Percentiles rank a stretch among this genome's conserved stretches.
Conservation (phyloP, 2,888 invertebrate species). For the Zaprionus lineosus region DNA sequence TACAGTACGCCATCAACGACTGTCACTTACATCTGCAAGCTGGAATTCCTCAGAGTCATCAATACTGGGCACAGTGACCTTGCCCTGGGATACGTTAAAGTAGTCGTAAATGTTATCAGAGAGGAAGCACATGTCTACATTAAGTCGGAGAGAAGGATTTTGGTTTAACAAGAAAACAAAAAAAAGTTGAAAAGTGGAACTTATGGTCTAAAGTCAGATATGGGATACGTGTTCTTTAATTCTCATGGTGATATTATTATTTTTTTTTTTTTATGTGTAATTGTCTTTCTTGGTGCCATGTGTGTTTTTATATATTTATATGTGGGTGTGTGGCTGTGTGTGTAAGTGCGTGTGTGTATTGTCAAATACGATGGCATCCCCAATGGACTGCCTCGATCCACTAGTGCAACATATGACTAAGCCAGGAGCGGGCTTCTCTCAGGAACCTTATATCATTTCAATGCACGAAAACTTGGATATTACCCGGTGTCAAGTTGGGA, state of each 20-base stretch:
- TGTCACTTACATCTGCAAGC: conserved; percentile 93
- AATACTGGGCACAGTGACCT: conserved; percentile 95
- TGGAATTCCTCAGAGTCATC: conserved; percentile 97
- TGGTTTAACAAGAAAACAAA: conserved; percentile 57
- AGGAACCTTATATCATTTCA: conserved; percentile 50
- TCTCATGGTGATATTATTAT: conserved; percentile 3
- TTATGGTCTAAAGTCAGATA: conserved; percentile 38
- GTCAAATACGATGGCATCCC: too few relatives aligned
- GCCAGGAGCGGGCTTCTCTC: conserved; percentile 81
- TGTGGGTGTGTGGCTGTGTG: conserved; percentile 15
- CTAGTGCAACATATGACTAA: conserved; percentile 46
- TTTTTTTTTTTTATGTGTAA: conserved; percentile 1
- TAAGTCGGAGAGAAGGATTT: conserved; percentile 80
- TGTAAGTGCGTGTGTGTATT: conserved; percentile 16
- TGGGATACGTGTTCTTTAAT: too few relatives aligned
- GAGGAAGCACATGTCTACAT: conserved; percentile 90
- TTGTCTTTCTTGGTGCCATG: too few relatives aligned
- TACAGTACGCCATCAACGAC: conserved; percentile 30
- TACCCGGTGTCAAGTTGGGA: conserved; percentile 67
- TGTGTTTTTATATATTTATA: conserved; percentile 6
- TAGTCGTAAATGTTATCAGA: conserved; percentile 96
- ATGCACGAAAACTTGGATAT: conserved; percentile 19
- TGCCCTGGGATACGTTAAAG: conserved; percentile 97
- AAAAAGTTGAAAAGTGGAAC: conserved; percentile 22
- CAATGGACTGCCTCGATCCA: too few relatives aligned